Conservation (phyloP, 2,113 vertebrate species). For the Oncorhynchus tshawytscha region DNA sequence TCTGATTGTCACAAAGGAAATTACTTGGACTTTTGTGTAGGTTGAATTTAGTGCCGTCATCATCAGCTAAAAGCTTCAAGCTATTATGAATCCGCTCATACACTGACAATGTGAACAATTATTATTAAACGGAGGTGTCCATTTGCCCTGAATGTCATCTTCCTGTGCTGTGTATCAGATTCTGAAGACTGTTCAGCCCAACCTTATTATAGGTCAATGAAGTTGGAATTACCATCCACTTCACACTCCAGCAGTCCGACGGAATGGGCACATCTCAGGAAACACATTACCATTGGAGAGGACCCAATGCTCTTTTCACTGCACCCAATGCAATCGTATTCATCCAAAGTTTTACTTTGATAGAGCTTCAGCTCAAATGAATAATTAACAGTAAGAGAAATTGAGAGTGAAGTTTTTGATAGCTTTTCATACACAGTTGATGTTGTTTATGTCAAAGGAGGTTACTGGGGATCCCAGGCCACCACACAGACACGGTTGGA, state of each 20-base stretch:
- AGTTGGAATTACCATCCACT: conserved; percentile 51
- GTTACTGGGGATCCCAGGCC: too few relatives aligned
- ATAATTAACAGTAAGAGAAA: background rate
- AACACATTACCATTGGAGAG: conserved; percentile 47
- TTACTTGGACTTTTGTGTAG: too few relatives aligned
- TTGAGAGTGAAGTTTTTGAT: background rate
- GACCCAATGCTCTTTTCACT: conserved; percentile 42
- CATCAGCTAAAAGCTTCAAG: too few relatives aligned
- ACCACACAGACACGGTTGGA: too few relatives aligned
- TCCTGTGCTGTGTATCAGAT: conserved; percentile 18
- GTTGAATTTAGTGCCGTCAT: too few relatives aligned
- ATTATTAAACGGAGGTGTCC: background rate
- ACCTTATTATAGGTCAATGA: background rate
- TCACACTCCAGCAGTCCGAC: conserved; percentile 57
- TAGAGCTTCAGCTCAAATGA: background rate
- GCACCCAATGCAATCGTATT: conserved; percentile 51
- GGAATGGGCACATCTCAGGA: conserved; percentile 49
- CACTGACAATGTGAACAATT: conserved; percentile 18
- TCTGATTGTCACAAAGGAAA: too few relatives aligned
- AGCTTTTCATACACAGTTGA: background rate
- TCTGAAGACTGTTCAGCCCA: conserved; percentile 41
- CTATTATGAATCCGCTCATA: background rate
- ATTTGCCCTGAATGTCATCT: conserved; percentile 8
- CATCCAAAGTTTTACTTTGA: conserved; percentile 35
- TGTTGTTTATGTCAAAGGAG: too few relatives aligned